A percentile compares a stretch with the other conserved stretches of the same genome.
phyloP scores from a whole-genome alignment of 2,797 vertebrate genomes.

The Spinus olivaceus region DNA sequence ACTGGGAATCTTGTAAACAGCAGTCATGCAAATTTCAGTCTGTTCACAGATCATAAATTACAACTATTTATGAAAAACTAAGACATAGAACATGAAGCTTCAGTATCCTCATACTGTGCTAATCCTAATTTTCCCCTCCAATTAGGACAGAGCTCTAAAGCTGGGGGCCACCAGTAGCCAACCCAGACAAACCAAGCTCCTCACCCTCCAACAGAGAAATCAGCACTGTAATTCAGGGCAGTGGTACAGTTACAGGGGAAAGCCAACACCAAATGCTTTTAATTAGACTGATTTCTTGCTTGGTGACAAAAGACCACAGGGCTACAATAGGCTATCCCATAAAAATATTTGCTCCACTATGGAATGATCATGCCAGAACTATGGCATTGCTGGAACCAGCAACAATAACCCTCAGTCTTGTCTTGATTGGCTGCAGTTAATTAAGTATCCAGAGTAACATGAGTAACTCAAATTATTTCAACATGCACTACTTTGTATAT shows the following conservation, averaged over 20 bases:
- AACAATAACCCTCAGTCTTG: background rate
- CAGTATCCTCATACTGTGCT: background rate
- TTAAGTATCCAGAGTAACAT: conserved; percentile 23
- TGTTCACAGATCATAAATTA: conserved; percentile 5
- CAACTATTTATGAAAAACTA: background rate
- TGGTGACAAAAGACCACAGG: background rate
- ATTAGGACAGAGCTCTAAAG: background rate
- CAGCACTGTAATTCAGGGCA: background rate
- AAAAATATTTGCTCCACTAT: background rate
- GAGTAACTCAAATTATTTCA: conserved; percentile 42
- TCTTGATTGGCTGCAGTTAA: conserved; percentile 28
- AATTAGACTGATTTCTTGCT: background rate
- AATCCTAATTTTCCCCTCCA: background rate
- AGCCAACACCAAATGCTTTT: background rate
- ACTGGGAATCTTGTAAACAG: background rate
- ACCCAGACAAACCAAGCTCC: background rate
- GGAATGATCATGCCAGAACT: background rate
- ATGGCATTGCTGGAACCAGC: background rate
- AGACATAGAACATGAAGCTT: background rate
- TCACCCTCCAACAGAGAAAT: background rate
- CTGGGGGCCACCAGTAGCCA: background rate
- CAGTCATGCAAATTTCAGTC: background rate
- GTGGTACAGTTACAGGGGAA: background rate
- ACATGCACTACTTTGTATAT: background rate
- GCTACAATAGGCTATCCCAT: background rate